Conservation (phyloP, 2,797 vertebrate genomes). For the Dicrostonyx torquatus region DNA sequence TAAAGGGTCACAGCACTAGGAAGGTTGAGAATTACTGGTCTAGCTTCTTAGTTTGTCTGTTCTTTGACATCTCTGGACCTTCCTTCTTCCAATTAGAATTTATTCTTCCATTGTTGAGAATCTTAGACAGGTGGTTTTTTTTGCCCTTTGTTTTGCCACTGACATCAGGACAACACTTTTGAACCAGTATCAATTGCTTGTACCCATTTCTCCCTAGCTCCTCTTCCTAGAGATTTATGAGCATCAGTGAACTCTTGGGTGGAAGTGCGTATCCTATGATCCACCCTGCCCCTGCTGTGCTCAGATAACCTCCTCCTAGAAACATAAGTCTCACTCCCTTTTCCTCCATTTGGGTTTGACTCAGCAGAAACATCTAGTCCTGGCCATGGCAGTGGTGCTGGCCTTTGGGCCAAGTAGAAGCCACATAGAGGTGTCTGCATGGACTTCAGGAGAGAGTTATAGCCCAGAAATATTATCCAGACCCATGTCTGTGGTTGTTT, state of each 20-base stretch:
- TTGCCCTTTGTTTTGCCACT: slow-evolving; percentile 52
- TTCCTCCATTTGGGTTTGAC: slow-evolving; percentile 55
- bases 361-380: slow-evolving; percentile 57
- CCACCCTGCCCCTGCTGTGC: slow-evolving; percentile 45
- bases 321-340: slow-evolving; percentile 7
- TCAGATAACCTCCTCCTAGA: slow-evolving; percentile 72
- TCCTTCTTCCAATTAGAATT: not conserved
- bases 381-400: not conserved
- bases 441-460: not conserved
- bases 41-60: slow-evolving; percentile 31
- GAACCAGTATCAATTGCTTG: slow-evolving; percentile 18
- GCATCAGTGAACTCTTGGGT: slow-evolving; percentile 40
- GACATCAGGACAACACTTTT: not conserved
- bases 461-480: not conserved
- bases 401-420: slow-evolving; percentile 50
- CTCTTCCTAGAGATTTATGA: not conserved
- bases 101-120: not conserved
- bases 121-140: slow-evolving; percentile 39
- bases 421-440: not conserved
- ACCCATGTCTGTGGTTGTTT: slow-evolving; percentile 1
- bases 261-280: slow-evolving; percentile 34
- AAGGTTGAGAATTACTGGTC: not conserved
- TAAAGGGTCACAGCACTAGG: not conserved
- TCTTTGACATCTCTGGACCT: slow-evolving; percentile 19
- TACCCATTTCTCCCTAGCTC: not conserved